A percentile compares a stretch with the other conserved stretches of the same genome.
Conservation (phyloP, 2,888 invertebrate genomes). For the Microplitis deprimator region DNA sequence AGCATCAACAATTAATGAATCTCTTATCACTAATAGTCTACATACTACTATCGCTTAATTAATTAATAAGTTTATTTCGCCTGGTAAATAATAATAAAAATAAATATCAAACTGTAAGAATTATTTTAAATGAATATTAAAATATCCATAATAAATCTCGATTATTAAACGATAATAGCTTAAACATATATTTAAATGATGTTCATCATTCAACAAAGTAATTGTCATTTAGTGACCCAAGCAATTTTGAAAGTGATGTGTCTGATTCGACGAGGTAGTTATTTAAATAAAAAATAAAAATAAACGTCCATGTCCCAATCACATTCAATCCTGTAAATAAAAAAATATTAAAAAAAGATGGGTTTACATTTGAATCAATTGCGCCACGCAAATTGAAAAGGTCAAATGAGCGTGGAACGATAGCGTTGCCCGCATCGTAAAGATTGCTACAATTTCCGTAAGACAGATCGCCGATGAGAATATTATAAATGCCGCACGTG, state of each 20-base stretch:
- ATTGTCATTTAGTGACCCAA: conserved; percentile 18
- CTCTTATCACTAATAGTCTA: too few species aligned
- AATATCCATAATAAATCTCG: too few species aligned
- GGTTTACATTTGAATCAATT: conserved; percentile 44
- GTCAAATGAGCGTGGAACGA: conserved; percentile 46
- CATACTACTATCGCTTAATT: too few species aligned
- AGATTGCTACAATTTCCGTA: conserved; percentile 46
- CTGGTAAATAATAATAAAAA: too few species aligned
- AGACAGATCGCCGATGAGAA: conserved; percentile 45
- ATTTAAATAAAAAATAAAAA: conserved; percentile 11
- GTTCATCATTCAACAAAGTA: neutral
- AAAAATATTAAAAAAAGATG: conserved; percentile 33
- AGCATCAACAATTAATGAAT: too few species aligned
- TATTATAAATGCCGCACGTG: conserved; percentile 45
- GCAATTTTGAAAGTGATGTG: conserved; percentile 19
- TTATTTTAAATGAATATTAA: too few species aligned
- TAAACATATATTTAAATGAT: neutral
- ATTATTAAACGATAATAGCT: neutral
- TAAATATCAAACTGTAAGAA: too few species aligned
- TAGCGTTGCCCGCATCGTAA: conserved; percentile 43
- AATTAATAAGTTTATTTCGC: too few species aligned
- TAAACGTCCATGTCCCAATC: conserved; percentile 27
- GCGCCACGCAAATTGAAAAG: conserved; percentile 46
- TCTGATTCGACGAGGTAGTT: conserved; percentile 10
- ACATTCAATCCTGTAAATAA: conserved; percentile 13